These are phyloP conservation scores for Glaucopsyche alexis DNA, from an alignment of 2,888 invertebrate species.

Conservation along the genomic window DNA sequence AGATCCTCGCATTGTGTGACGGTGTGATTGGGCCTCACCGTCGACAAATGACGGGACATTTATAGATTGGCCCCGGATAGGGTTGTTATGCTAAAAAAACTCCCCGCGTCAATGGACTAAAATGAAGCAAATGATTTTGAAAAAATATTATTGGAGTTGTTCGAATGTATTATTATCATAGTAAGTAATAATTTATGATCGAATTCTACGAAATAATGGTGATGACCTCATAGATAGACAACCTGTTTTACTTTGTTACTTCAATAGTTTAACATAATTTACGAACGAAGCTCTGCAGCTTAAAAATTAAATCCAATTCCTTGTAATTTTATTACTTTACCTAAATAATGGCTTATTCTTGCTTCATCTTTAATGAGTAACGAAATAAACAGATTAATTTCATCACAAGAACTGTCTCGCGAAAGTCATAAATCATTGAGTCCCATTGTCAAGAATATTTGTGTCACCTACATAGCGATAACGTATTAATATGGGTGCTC, in stretches of 20 bases:
- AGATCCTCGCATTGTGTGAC: slow-evolving; percentile 50
- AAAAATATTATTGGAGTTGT: no score
- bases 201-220: no score
- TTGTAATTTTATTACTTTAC: no score
- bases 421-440: neutral
- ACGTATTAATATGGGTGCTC: slow-evolving; percentile 17
- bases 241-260: no score
- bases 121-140: neutral
- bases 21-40: slow-evolving; percentile 43
- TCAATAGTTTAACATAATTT: no score
- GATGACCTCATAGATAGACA: no score
- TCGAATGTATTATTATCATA: no score
- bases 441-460: slow-evolving; percentile 15
- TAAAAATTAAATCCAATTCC: no score
- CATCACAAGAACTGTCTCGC: neutral
- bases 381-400: neutral
- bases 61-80: slow-evolving; percentile 39
- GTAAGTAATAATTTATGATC: no score
- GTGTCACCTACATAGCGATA: slow-evolving; percentile 20
- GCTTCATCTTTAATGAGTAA: no score
- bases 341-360: no score
- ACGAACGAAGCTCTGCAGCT: no score
- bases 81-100: slow-evolving; percentile 32
- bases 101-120: neutral
- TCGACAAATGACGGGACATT: slow-evolving; percentile 48